phyloP scores from a whole-genome alignment of 2,888 invertebrate species.

The Caenorhabditis afra region DNA sequence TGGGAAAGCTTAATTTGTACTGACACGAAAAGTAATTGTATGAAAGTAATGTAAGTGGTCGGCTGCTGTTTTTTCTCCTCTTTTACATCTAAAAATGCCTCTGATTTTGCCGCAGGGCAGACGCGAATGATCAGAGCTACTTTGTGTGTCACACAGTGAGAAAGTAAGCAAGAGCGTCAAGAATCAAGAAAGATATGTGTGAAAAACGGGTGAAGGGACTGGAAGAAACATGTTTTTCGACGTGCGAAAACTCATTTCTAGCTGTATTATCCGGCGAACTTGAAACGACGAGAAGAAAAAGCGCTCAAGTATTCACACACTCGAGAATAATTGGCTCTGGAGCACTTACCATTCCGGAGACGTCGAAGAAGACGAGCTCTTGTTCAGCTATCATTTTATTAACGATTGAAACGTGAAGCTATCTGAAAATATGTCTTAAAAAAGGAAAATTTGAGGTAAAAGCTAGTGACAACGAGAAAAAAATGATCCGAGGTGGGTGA shows the following conservation, averaged over 20 bases:
- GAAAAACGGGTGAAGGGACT: conserved; percentile 1
- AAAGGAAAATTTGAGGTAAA: no score
- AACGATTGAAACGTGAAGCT: not conserved
- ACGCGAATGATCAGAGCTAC: conserved; percentile 24
- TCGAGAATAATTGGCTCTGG: conserved; percentile 50
- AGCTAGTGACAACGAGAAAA: no score
- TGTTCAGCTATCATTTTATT: conserved; percentile 33
- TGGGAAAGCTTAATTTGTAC: conserved; percentile 12
- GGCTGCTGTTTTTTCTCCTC: conserved; percentile 14
- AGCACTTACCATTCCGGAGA: conserved; percentile 50
- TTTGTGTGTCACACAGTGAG: conserved; percentile 1
- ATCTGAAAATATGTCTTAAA: not conserved
- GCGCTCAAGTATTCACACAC: conserved; percentile 36
- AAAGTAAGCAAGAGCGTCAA: not conserved
- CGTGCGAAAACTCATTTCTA: no score
- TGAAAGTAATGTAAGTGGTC: conserved; percentile 36
- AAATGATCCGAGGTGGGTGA: no score
- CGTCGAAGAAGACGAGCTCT: conserved; percentile 42
- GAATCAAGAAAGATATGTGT: conserved; percentile 3
- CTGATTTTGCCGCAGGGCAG: conserved; percentile 39
- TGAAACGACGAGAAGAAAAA: conserved; percentile 19
- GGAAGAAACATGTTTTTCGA: not conserved
- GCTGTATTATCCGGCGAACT: not conserved
- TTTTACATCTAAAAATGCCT: conserved; percentile 17
- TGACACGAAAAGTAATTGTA: conserved; percentile 42